Evolutionary conservation across 2,888 invertebrate species (phyloP).

Genomic region (Drosophila rubida): DNA sequence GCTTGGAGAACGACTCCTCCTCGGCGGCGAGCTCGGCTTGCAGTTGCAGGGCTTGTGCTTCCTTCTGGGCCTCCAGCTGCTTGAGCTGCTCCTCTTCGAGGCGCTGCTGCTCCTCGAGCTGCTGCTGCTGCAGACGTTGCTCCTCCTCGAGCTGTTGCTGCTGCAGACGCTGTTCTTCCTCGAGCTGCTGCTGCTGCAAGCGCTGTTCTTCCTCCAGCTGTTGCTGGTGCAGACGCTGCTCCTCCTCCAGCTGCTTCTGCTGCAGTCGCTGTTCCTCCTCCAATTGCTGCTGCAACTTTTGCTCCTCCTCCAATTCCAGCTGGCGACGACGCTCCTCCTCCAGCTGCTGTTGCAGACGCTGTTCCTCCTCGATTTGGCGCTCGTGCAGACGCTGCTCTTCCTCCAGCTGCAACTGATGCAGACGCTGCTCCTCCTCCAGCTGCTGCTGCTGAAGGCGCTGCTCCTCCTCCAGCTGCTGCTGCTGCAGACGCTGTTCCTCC

Average conservation of each 20-base stretch:
- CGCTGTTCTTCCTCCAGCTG: slow-evolving; percentile 13
- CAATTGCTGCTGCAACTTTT: slow-evolving; percentile 6
- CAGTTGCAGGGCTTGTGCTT: slow-evolving; percentile 49
- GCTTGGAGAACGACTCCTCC: too few species aligned
- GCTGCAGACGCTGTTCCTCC: slow-evolving; percentile 13
- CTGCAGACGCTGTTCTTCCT: slow-evolving; percentile 1
- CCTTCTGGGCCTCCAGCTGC: slow-evolving; percentile 24
- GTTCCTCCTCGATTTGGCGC: slow-evolving; percentile 15
- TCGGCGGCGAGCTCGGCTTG: slow-evolving; percentile 10
- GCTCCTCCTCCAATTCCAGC: background rate
- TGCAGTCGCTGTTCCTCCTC: slow-evolving; percentile 5
- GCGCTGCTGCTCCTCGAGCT: slow-evolving; percentile 10
- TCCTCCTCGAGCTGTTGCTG: slow-evolving; percentile 14
- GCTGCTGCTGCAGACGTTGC: slow-evolving; percentile 10
- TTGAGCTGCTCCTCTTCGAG: slow-evolving; percentile 10
- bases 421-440: slow-evolving; percentile 19
- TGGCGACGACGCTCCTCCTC: slow-evolving; percentile 11
- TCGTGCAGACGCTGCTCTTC: slow-evolving; percentile 5
- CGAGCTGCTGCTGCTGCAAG: slow-evolving; percentile 8
- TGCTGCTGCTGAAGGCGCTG: slow-evolving; percentile 9
- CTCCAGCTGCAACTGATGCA: slow-evolving; percentile 2
- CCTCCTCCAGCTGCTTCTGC: slow-evolving; percentile 9
- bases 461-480: slow-evolving; percentile 11
- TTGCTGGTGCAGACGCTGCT: slow-evolving; percentile 9
- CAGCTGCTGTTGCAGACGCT: slow-evolving; percentile 6